Percentiles rank a stretch among this genome's conserved stretches.
These are phyloP conservation scores for Cervus canadensis DNA, from an alignment of 2,113 vertebrate genomes.

Conservation along the genomic window DNA sequence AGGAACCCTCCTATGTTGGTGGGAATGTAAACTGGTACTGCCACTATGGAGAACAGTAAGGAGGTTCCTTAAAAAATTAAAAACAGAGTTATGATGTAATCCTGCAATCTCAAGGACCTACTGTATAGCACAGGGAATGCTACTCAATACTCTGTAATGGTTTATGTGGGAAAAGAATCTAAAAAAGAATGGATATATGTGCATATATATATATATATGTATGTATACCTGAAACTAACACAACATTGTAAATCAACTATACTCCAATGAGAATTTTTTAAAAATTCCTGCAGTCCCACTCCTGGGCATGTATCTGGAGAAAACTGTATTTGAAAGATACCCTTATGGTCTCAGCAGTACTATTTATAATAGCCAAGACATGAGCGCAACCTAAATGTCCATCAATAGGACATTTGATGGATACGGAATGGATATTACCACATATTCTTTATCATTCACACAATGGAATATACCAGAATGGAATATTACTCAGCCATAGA, in stretches of 20 bases:
- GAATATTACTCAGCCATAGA: not conserved
- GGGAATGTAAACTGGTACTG: not conserved
- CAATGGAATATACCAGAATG: not conserved
- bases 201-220: rapidly evolving
- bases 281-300: not conserved
- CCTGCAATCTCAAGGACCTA: not conserved
- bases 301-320: not conserved
- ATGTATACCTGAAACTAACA: not conserved
- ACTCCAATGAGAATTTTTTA: not conserved
- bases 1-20: not conserved
- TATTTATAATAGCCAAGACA: not conserved
- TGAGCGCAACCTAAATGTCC: not conserved
- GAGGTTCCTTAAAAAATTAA: not conserved
- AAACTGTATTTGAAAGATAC: not conserved
- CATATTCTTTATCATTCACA: not conserved
- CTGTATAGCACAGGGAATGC: not conserved
- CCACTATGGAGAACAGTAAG: not conserved
- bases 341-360: not conserved
- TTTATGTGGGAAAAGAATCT: not conserved
- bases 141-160: not conserved
- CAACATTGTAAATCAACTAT: not conserved
- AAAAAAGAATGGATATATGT: not conserved
- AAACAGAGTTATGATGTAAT: not conserved
- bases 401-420: not conserved
- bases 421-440: not conserved